Evolutionary conservation across 2,888 invertebrate genomes (phyloP).

Genomic region (Aphrophora alni): DNA sequence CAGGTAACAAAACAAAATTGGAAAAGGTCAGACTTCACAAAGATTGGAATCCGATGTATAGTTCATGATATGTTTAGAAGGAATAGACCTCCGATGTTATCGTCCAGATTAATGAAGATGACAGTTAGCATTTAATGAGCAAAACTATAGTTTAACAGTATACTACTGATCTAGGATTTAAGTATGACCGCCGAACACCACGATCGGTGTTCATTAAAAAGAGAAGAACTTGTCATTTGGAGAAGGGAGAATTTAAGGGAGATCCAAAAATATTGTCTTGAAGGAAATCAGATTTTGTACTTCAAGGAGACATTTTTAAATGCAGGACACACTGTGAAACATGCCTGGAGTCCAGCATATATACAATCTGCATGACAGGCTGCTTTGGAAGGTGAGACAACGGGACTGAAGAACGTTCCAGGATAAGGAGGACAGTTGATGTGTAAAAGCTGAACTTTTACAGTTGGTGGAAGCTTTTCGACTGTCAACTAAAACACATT

Average conservation of each 20-base stretch:
- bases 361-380: background rate
- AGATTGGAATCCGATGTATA: constrained; percentile 1
- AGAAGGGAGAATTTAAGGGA: no score
- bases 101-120: background rate
- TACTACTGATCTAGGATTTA: no score
- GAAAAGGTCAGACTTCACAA: background rate
- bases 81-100: background rate
- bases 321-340: background rate
- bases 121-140: background rate
- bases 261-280: no score
- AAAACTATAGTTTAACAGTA: background rate
- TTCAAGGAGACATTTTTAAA: background rate
- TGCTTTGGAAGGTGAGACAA: constrained; percentile 1
- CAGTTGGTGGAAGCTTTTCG: background rate
- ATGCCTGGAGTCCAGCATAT: background rate
- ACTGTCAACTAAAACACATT: background rate
- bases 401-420: background rate
- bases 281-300: background rate
- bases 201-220: constrained; percentile 1
- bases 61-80: constrained; percentile 2
- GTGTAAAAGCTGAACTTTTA: background rate
- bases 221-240: background rate
- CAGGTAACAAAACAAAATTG: background rate
- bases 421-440: background rate
- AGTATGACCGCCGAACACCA: background rate